Base-by-base conservation (phyloP, 2,888 invertebrate genomes). In the Drosophila nr. perissopoda region DNA sequence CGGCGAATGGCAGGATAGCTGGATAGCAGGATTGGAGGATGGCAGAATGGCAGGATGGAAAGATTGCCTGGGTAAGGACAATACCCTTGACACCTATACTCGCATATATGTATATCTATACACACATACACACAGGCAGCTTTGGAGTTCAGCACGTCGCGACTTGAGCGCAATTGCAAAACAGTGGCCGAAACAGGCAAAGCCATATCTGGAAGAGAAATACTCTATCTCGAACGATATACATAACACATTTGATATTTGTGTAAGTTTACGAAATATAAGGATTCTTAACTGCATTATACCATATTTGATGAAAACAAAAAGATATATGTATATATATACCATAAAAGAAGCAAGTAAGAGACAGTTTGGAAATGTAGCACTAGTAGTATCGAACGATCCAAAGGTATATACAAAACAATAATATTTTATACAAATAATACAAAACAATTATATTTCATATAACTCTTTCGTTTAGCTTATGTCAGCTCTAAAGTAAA, bases 11-110 rank as follows among this genome's bases (percentile, higher is more conserved):
- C 68, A 59, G 69, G 52, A 66, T 57, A 45, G 51, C 64, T 21
- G 21, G 21, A 45, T 45, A 4, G 38, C 34, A 31, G 45, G 27
- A 49, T 33, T 33, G 21, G 33, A 49, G 60, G 25, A 45, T 52
- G 31, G 31, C 42, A 38, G 27, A 29, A n/a, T 48, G 61, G 49
- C 38, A 69, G 68, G 42, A 67, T 73, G 76, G 63, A 70, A 69
- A 69, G 87, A 73, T 77, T 86, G 77, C 78, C 65, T 53, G 65
- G 72, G 67, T 71, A 80, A 77, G 86, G 71, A 87, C 81, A 87
- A 86, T 86, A 88, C 89, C 89, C 85, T 87, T 80, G 85, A 86
- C 85, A 86, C 85, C 85, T 87, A 73, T 63, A 74, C 63, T 62
- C 67, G 52, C 59, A 62, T 36, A 74, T 51, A 54, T 36, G 52